These are phyloP conservation scores for Sarcophaga carnaria DNA, from an alignment of 2,888 invertebrate genomes.

Conservation along the genomic window DNA sequence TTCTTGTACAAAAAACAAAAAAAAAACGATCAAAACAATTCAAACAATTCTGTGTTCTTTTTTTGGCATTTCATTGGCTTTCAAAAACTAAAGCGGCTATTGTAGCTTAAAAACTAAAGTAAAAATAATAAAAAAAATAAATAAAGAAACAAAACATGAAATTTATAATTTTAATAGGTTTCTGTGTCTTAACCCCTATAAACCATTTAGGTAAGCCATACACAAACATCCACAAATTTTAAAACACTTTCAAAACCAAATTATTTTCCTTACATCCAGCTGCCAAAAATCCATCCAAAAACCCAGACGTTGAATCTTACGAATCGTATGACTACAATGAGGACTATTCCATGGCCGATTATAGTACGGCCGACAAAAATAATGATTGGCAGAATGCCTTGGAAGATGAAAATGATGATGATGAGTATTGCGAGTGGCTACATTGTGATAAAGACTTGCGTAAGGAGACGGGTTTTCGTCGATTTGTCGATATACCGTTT, in stretches of 20 bases:
- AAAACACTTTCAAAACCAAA: not conserved
- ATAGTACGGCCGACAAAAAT: not conserved
- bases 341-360: constrained; percentile 23
- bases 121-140: no score
- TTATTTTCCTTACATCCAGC: constrained; percentile 24
- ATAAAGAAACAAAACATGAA: no score
- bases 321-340: constrained; percentile 32
- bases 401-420: constrained; percentile 74
- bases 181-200: no score
- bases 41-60: not conserved
- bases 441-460: constrained; percentile 76
- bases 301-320: constrained; percentile 2
- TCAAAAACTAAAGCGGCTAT: no score
- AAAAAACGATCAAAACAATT: not conserved
- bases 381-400: constrained; percentile 56
- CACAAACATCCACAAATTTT: no score
- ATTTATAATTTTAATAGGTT: no score
- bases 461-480: constrained; percentile 72
- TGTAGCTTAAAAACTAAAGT: no score
- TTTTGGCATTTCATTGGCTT: no score
- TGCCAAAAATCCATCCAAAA: not conserved
- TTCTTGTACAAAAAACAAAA: no score
- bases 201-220: no score
- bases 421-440: constrained; percentile 74
- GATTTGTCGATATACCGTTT: constrained; percentile 74